These are phyloP conservation scores for Holocentrus rufus DNA, from an alignment of 2,797 vertebrate species.

Conservation along the genomic window DNA sequence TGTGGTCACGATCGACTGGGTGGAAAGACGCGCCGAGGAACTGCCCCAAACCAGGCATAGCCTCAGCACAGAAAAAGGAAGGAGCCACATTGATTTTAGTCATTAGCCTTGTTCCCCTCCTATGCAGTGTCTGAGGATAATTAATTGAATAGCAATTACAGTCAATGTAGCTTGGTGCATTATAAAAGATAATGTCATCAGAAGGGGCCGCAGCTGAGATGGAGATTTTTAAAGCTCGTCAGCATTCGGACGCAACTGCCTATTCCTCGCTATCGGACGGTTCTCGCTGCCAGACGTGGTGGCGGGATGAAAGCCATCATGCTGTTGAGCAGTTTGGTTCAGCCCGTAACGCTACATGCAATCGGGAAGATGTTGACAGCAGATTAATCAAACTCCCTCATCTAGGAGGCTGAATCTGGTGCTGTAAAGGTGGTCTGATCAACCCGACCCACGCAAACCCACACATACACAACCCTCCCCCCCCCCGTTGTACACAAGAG, in stretches of 20 bases:
- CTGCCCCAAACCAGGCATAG: conserved; percentile 39
- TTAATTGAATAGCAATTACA: conserved; percentile 79
- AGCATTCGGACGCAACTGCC: conserved; percentile 68
- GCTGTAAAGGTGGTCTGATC: neutral
- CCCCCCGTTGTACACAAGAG: conserved; percentile 8
- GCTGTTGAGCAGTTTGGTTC: conserved; percentile 63
- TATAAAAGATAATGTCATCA: conserved; percentile 80
- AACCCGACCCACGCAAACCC: neutral
- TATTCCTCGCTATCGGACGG: conserved; percentile 60
- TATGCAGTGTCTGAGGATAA: conserved; percentile 71
- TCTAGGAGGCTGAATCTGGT: conserved; percentile 56
- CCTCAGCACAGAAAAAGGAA: conserved; percentile 45
- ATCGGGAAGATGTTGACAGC: conserved; percentile 20
- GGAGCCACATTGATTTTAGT: conserved; percentile 67
- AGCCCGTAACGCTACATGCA: conserved; percentile 28
- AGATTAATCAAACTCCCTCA: conserved; percentile 45
- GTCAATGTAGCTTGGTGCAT: conserved; percentile 65
- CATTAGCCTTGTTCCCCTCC: conserved; percentile 63
- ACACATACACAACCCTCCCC: conserved; percentile 11
- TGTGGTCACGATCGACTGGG: conserved; percentile 57
- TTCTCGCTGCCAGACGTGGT: conserved; percentile 44
- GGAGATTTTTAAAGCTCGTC: conserved; percentile 69
- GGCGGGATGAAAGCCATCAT: conserved; percentile 50
- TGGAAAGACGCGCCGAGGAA: conserved; percentile 40
- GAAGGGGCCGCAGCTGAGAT: conserved; percentile 68